These are phyloP conservation scores for Piprites chloris DNA, from an alignment of 2,113 vertebrate species.

Conservation along the genomic window DNA sequence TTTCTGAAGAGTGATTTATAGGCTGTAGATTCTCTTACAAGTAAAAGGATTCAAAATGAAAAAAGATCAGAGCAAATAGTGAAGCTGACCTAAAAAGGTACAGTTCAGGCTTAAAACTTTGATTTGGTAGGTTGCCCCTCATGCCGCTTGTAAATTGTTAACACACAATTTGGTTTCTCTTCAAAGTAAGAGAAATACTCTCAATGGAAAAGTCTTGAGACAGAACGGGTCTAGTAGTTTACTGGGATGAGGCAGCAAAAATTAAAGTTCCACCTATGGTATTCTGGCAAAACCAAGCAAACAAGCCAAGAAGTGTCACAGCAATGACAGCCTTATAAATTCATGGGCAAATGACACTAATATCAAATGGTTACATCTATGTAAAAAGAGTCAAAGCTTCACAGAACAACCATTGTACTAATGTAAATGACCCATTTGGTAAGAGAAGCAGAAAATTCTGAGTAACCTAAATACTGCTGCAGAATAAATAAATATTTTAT, in stretches of 20 bases:
- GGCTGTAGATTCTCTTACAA: not conserved
- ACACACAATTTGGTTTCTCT: not conserved
- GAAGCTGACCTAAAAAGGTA: not conserved
- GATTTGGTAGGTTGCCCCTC: not conserved
- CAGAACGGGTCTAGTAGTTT: not conserved
- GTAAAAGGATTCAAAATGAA: not conserved
- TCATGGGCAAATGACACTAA: not conserved
- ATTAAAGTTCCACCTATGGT: not conserved
- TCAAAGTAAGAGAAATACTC: not conserved
- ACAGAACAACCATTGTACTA: not conserved
- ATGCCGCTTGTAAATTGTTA: not conserved
- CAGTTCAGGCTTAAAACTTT: not conserved
- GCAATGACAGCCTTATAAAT: not conserved
- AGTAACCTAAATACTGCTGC: not conserved
- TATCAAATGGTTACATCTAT: not conserved
- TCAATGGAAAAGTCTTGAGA: not conserved
- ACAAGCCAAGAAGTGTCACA: not conserved
- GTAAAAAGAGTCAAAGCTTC: not conserved
- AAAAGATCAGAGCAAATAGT: not conserved
- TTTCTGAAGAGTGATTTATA: conserved; percentile 30
- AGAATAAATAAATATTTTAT: not conserved
- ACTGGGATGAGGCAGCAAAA: not conserved
- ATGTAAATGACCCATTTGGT: not conserved
- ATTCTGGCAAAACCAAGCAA: not conserved
- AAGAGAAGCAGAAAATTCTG: not conserved